Evolutionary conservation across 2,113 vertebrate species (phyloP), one percentile per base, ranked within the genome.

Genomic region (Seriola aureovittata): DNA sequence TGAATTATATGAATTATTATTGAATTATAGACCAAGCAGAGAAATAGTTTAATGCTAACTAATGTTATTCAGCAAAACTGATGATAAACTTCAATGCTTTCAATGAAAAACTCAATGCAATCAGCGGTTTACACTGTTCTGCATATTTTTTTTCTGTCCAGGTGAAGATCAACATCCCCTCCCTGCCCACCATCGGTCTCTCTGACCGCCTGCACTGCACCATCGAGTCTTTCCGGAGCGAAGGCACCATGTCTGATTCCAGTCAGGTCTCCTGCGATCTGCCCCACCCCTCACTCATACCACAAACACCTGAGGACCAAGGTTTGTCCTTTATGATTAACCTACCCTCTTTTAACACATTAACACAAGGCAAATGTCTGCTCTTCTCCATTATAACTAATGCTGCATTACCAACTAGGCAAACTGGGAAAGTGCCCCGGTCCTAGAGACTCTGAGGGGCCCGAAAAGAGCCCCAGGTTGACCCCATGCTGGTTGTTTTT

Each of bases 91-190:
- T 21, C n/a, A 63, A 48, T 34, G 32, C 4, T 38, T 50, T 62
- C 34, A 63, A 1, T 4, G 29, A 40, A 5, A n/a, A 74, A 54
- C 4, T 6, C 19, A 9, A 1, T 4, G 16, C 5, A 17, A 2
- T 59, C 59, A 58, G 8, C 29, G 17, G 2, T 34, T 59, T 32
- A 25, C 23, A 21, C 19, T 59, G 3, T 16, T 50, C 21, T 32
- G 21, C 55, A 3, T 46, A 0, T 46, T 58, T 48, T 68, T 54
- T 21, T 9, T 52, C 6, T n/a, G 0, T 44, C 12, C 71, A 95
- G 95, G 92, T 96, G 13, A 84, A 81, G 69, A 94, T 95, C 85
- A 92, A 89, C 81, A 81, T 95, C 55, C 92, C 88, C 0, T 91
- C 86, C 12, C 91, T 96, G 34, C 95, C 95, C 46, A 4, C 57